phyloP scores from a whole-genome alignment of 2,888 invertebrate genomes.

The Tachina grossa region DNA sequence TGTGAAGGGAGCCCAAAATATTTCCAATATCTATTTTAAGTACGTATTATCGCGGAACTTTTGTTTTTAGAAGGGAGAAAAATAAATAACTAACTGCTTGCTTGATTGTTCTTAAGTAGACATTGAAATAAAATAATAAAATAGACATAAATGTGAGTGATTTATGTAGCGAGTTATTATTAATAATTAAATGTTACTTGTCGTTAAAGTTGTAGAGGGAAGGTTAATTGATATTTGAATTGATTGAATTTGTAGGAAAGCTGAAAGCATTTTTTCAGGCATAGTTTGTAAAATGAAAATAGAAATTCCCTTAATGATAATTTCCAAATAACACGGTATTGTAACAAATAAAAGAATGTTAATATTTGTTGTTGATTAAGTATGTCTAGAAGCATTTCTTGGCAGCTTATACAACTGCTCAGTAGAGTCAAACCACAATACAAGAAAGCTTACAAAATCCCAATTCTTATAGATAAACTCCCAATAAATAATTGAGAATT shows the following conservation, averaged over 20 bases:
- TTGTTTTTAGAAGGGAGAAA: slow-evolving; percentile 5
- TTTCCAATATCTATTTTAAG: neutral
- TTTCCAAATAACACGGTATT: too few relatives aligned
- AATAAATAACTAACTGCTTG: neutral
- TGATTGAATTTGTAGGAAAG: neutral
- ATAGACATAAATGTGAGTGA: slow-evolving; percentile 9
- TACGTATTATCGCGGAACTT: neutral
- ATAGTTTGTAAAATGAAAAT: neutral
- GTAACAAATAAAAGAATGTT: neutral
- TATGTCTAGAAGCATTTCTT: too few relatives aligned
- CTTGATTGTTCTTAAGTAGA: slow-evolving; percentile 3
- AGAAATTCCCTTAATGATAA: too few relatives aligned
- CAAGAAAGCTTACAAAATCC: too few relatives aligned
- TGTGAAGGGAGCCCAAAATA: neutral
- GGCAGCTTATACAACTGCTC: too few relatives aligned
- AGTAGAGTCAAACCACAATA: too few relatives aligned
- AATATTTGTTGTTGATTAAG: too few relatives aligned
- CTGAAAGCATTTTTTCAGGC: neutral
- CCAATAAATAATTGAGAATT: too few relatives aligned
- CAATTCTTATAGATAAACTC: too few relatives aligned
- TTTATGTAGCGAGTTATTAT: slow-evolving; percentile 11
- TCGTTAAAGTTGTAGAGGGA: neutral
- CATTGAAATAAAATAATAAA: slow-evolving; percentile 14
- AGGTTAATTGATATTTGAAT: neutral
- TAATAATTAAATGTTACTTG: neutral